Evolutionary conservation across 2,113 vertebrate genomes (phyloP), one percentile per base, ranked within the genome.

Genomic region (Sitta europaea): DNA sequence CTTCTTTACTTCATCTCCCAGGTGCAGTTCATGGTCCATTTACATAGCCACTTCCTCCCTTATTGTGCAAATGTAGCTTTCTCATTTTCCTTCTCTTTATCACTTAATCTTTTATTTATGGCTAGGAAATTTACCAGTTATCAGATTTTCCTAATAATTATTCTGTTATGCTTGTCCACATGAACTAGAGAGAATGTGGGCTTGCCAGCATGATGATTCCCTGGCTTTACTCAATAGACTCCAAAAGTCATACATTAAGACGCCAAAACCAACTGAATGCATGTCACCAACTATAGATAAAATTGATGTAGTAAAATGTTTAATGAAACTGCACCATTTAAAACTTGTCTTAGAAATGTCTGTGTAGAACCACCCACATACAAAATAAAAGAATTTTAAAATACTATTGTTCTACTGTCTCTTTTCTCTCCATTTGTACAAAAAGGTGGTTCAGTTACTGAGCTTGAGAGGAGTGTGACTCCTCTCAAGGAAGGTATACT

Each of bases 171-270:
- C 12, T 59, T 5, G 12, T 87, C 27, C 24, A 51, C 25, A 29
- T 22, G 15, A 85, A 33, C 16, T 55, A 24, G 28, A 85, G 28
- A 88, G 22, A 55, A 72, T 31, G 24, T 40, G 19, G 19, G 29
- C 12, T 48, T 86, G 35, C 14, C 24, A 27, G 57, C 14, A 20
- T 24, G 43, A 58, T 1, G 1, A 67, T 31, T 11, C 24, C 38
- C 35, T 28, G 29, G 22, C 6, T 78, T 77, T 57, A 61, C 40
- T 36, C 22, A 83, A 65, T 1, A 66, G 31, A 66, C 63, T 82
- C 36, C 3, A 0, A 21, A 76, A 73, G 5, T 29, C 47, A 18
- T 35, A 15, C 0, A 0, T 19, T 66, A 42, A 78, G n/a, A 54
- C 54, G 40, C 10, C 57, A 78, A 81, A 58, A 58, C 33, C 29